Evolutionary conservation across 1,140 invertebrate genomes (phyloP), one percentile per base, ranked within the genome.

Genomic region (Amyelois transitella): DNA sequence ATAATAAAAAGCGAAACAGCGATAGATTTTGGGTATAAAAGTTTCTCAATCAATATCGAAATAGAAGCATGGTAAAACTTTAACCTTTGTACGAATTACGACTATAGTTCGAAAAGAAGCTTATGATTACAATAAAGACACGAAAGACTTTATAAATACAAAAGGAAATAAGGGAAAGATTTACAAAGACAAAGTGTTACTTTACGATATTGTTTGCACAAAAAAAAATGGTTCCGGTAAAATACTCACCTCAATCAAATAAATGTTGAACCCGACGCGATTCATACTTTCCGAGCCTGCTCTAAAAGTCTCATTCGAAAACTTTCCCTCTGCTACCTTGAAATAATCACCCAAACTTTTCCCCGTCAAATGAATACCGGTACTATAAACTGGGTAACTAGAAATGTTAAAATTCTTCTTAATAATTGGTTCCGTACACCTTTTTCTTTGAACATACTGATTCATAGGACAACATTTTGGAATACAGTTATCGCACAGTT

Each of bases 171-270:
- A 12, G 14, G 7, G 19, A 22, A n/a, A 7, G 24, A 6, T 25
- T 1, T 6, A 24, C 22, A 50, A 25, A 50, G 6, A 12, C 1
- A n/a, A 2, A 49, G n/a, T 8, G 5, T 20, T 49, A 3, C 17
- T 4, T 4, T 38, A 38, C 10, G 8, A 4, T 3, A n/a, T n/a
- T 2, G 14, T 38, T 43, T 19, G 21, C 14, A 55, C 6, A 22
- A 47, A 50, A 54, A 50, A 7, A 10, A 55, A 55, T 49, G 10
- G 2, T 6, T 10, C 12, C 12, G 7, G 7, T 10, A 43, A 12
- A 45, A 43, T 47, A 43, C 57, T 64, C 53, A 64, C 62, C 58
- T 57, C 51, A 8, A 28, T 28, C n/a, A 64, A 51, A 43, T 55
- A 64, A 22, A 51, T 7, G 3, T 54, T 58, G 43, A 32, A 53